Conservation (phyloP, 2,797 vertebrate genomes). For the Siniperca undulata region DNA sequence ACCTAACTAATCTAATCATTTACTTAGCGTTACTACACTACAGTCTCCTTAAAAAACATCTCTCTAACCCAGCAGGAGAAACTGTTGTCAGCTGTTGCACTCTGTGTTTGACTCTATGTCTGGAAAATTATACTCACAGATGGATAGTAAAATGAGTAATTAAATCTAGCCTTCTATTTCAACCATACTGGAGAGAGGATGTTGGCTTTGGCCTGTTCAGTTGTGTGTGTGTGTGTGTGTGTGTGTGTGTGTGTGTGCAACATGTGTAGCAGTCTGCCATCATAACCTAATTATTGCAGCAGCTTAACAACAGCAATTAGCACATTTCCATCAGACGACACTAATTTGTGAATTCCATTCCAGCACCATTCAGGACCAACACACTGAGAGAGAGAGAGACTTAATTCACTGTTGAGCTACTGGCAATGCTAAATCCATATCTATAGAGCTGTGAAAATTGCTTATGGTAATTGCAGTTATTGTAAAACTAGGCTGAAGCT, state of each 20-base stretch:
- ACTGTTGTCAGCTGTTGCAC: conserved; percentile 51
- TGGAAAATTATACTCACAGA: conserved; percentile 71
- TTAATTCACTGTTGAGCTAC: conserved; percentile 74
- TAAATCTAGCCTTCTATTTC: conserved; percentile 68
- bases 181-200: conserved; percentile 57
- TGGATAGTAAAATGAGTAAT: conserved; percentile 76
- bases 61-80: conserved; percentile 47
- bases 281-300: conserved; percentile 87
- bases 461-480: conserved; percentile 80
- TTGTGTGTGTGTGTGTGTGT: conserved; percentile 32
- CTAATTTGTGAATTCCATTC: conserved; percentile 86
- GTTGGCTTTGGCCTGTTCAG: conserved; percentile 56
- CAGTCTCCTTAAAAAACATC: conserved; percentile 32
- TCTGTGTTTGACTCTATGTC: conserved; percentile 57
- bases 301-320: conserved; percentile 87
- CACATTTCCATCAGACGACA: conserved; percentile 87
- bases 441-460: conserved; percentile 79
- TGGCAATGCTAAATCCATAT: conserved; percentile 79
- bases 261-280: conserved; percentile 80
- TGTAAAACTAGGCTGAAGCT: conserved; percentile 76
- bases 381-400: conserved; percentile 56
- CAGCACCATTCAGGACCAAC: conserved; percentile 69
- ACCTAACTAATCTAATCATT: conserved; percentile 49
- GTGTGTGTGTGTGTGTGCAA: conserved; percentile 46
- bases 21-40: conserved; percentile 40